These are phyloP conservation scores for Rhagium mordax DNA, from an alignment of 2,888 invertebrate genomes.

Conservation along the genomic window DNA sequence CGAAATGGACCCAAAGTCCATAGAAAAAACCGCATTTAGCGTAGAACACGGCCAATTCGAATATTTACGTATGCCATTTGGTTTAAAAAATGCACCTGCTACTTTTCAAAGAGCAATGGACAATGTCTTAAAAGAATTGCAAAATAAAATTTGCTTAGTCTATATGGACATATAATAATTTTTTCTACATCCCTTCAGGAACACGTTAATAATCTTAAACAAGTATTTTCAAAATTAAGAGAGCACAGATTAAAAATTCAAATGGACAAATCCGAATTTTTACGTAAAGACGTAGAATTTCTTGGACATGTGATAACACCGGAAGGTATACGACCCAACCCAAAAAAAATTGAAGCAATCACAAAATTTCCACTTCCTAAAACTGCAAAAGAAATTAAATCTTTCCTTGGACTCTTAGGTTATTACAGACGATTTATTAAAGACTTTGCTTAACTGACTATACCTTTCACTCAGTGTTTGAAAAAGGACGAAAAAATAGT, in stretches of 20 bases:
- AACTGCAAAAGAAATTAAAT: slow-evolving; percentile 53
- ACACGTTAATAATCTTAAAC: slow-evolving; percentile 31
- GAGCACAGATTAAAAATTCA: slow-evolving; percentile 38
- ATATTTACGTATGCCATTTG: slow-evolving; percentile 29
- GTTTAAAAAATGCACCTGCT: slow-evolving; percentile 12
- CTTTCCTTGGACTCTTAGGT: slow-evolving; percentile 45
- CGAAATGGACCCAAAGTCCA: no score
- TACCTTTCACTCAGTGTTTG: slow-evolving; percentile 39
- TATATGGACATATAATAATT: slow-evolving; percentile 41
- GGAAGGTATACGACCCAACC: slow-evolving; percentile 30
- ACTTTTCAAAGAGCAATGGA: no score
- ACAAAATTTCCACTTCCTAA: slow-evolving; percentile 43
- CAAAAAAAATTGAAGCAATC: slow-evolving; percentile 15
- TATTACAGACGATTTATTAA: slow-evolving; percentile 49
- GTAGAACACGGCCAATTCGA: slow-evolving; percentile 1
- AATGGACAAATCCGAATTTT: slow-evolving; percentile 26
- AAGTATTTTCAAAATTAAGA: slow-evolving; percentile 32
- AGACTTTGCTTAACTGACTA: slow-evolving; percentile 37
- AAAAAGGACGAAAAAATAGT: slow-evolving; percentile 28
- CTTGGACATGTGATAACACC: slow-evolving; percentile 39
- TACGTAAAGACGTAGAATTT: slow-evolving; percentile 40
- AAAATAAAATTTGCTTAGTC: no score
- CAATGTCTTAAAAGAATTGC: no score
- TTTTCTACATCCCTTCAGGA: slow-evolving; percentile 34
- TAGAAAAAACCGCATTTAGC: no score